Evolutionary conservation across 2,113 vertebrate species (phyloP).

Genomic region (Semnornis frantzii): DNA sequence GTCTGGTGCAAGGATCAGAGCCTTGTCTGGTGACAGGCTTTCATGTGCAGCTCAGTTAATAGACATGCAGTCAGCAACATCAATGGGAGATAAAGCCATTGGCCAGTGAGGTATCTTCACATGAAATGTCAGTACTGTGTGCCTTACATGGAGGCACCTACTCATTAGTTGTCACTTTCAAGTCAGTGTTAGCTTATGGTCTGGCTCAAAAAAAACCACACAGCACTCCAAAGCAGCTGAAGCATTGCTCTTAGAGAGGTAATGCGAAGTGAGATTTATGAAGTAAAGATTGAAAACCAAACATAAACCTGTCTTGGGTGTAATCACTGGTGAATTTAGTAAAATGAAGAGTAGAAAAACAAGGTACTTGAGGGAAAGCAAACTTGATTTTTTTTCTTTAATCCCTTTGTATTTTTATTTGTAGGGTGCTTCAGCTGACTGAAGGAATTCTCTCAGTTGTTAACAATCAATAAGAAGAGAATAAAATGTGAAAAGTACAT

Average conservation of each 20-base stretch:
- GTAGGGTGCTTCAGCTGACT: background rate
- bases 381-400: background rate
- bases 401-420: background rate
- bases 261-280: background rate
- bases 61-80: background rate
- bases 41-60: background rate
- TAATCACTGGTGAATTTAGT: background rate
- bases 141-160: background rate
- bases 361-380: background rate
- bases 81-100: accelerated
- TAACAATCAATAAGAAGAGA: background rate
- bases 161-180: background rate
- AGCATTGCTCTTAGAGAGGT: background rate
- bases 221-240: background rate
- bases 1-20: background rate
- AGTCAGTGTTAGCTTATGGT: background rate
- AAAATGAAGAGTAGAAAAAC: background rate
- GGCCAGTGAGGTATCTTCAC: accelerated
- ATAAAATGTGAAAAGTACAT: conserved; percentile 22
- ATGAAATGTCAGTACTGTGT: accelerated
- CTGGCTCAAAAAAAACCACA: background rate
- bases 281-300: background rate
- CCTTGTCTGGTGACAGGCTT: background rate
- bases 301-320: background rate
- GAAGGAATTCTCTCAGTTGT: background rate